Evolutionary conservation across 2,113 vertebrate genomes (phyloP), one percentile per base, ranked within the genome.

Genomic region (Oncorhynchus mykiss): DNA sequence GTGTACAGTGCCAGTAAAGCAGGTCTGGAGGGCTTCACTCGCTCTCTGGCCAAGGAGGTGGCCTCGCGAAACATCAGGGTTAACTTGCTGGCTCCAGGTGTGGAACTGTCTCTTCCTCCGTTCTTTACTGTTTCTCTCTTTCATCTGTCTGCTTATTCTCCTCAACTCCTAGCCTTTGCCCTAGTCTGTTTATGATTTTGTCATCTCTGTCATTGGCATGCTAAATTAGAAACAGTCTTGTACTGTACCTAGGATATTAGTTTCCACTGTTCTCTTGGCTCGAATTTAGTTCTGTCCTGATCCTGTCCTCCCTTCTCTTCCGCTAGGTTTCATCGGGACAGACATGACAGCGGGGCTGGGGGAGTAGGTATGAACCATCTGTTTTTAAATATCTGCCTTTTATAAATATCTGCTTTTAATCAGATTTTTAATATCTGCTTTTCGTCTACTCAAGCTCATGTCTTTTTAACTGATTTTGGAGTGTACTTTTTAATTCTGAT

Each of bases 61-160:
- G 95, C 90, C 8, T 94, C 89, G 79, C 95, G 93, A 18, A 92
- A 96, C 67, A 91, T 99, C 80, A 90, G 95, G 68, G 96, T 98
- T 57, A 99, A 98, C 31, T 90, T 98, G 62, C 90, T 99, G 82
- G 95, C 94, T 88, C 97, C 97, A 92, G 96, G 96, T 99, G 83
- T 20, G n/a, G 12, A 45, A 5, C 51, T 67, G 22, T 57, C 11
- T 3, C 65, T 8, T 39, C 39, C 39, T 45, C 9, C 39, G 11
- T 45, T 54, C 51, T 54, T 13, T 54, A 18, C 34, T 8, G 34
- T 13, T 67, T 27, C 70, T 18, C 77, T 9, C 12, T 22, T 2
- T 57, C 14, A 3, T 11, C 31, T 14, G 3, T 49, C 31, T 67
- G 59, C n/a, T 45, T 45, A 45, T 45, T 11, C 39, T 11, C 39